Percentiles rank a stretch among this genome's conserved stretches.
These are phyloP conservation scores for Acinonyx jubatus DNA, from an alignment of 2,113 vertebrate genomes.

Conservation along the genomic window DNA sequence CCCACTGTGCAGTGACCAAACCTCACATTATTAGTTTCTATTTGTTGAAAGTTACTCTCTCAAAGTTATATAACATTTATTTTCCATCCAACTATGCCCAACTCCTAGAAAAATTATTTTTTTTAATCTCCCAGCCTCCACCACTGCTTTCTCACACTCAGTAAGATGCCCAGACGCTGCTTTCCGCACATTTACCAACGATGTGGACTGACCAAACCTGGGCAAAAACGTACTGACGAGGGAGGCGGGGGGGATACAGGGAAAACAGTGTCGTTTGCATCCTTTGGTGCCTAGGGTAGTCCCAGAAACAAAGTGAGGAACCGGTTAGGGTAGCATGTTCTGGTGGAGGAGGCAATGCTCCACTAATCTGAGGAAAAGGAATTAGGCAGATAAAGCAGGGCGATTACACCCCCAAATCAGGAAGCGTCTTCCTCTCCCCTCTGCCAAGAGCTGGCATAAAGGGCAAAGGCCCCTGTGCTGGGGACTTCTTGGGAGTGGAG, in stretches of 20 bases:
- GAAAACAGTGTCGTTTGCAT: neutral
- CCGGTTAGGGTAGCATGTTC: neutral
- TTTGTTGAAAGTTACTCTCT: neutral
- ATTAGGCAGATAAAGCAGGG: neutral
- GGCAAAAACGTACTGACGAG: neutral
- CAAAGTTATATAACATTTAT: constrained; percentile 66
- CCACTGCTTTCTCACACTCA: neutral
- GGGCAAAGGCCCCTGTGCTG: neutral
- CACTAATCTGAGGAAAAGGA: neutral
- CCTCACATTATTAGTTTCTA: neutral
- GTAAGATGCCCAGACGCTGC: neutral
- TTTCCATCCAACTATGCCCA: constrained; percentile 16
- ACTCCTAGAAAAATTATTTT: neutral
- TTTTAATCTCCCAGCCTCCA: neutral
- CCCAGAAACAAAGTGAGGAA: constrained; percentile 32
- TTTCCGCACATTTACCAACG: neutral
- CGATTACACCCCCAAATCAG: no score
- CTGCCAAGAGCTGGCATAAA: neutral
- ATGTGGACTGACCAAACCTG: neutral
- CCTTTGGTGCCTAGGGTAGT: neutral
- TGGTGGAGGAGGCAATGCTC: neutral
- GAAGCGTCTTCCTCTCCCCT: neutral
- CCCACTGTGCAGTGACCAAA: neutral
- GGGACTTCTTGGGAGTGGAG: neutral
- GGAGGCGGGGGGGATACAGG: no score